Evolutionary conservation across 2,797 vertebrate species (phyloP).

Genomic region (Smutsia gigantea): DNA sequence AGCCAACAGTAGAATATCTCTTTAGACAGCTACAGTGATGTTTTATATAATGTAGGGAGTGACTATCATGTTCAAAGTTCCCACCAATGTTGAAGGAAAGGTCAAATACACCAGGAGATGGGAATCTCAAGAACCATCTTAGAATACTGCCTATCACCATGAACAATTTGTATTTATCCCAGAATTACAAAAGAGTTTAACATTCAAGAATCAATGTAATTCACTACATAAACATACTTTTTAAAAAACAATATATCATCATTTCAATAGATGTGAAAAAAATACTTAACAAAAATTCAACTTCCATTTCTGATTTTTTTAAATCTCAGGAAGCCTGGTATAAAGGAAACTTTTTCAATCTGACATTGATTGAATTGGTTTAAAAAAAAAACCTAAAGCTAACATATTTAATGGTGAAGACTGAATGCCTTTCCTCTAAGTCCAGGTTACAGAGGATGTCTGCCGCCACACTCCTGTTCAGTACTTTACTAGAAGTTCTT

Average conservation of each 20-base stretch:
- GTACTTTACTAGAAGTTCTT: background rate
- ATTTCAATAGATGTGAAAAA: background rate
- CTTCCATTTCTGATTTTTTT: background rate
- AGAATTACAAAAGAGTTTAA: background rate
- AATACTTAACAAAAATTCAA: background rate
- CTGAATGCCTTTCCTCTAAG: background rate
- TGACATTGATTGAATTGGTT: background rate
- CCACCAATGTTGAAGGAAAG: background rate
- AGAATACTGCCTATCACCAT: background rate
- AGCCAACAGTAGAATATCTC: background rate
- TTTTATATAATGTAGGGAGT: background rate
- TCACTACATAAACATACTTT: background rate
- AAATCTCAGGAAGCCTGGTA: background rate
- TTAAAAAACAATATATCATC: background rate
- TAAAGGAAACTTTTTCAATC: background rate
- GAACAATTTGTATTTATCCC: background rate
- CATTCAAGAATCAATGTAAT: background rate
- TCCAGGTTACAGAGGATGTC: background rate
- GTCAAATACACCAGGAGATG: background rate
- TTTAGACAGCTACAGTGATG: background rate
- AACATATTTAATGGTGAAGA: background rate
- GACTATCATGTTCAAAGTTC: background rate
- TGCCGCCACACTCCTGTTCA: background rate
- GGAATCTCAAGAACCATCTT: background rate
- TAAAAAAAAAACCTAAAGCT: background rate